Base-by-base conservation (phyloP, 2,888 invertebrate species). In the Lamellibrachia satsuma region DNA sequence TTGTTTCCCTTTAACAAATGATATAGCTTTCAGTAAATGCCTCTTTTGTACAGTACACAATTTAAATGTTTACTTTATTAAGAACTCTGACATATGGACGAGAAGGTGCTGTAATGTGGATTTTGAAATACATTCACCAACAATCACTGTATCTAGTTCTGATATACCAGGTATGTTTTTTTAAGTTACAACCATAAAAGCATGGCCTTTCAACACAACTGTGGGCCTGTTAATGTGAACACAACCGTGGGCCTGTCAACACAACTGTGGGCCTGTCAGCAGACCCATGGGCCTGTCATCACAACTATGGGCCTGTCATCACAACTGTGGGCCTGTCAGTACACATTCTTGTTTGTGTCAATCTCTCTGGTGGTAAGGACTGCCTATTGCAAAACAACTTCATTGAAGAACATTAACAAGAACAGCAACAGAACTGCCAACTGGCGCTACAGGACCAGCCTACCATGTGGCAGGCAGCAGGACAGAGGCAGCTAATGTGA, bases 401-500 rank as follows among this genome's bases (percentile, higher is more conserved):
- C n/a, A 6, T 75, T 75, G 15, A n/a, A 22, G 22, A 75, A 75
- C 75, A 75, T 15, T 3, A 75, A 75, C 75, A n/a, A 75, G 75
- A 75, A 75, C 75, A 75, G 75, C 11, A 75, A 75, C 75, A 75
- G 75, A 75, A 75, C 75, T 6, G 75, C 15, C 22, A 75, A 75
- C 75, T 75, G 75, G 75, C n/a, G 75, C 75, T 75, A 75, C 75
- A 75, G 15, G 75, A 75, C 22, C 75, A 75, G 75, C 75, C 75
- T 75, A 75, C 75, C 75, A 11, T 11, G 75, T 75, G 75, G 75
- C 75, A 75, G 75, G 75, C n/a, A 75, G 75, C 75, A 22, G 11
- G 75, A 57, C 11, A 15, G 11, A 57, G 57, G 11, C 75, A 15
- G 22, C 75, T 75, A 15, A 75, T 15, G 75, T 75, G n/a, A n/a